A percentile compares a stretch with the other conserved stretches of the same genome.
These are phyloP conservation scores for Cynodonichthys magdalenae DNA, from an alignment of 2,797 vertebrate genomes.

Conservation along the genomic window DNA sequence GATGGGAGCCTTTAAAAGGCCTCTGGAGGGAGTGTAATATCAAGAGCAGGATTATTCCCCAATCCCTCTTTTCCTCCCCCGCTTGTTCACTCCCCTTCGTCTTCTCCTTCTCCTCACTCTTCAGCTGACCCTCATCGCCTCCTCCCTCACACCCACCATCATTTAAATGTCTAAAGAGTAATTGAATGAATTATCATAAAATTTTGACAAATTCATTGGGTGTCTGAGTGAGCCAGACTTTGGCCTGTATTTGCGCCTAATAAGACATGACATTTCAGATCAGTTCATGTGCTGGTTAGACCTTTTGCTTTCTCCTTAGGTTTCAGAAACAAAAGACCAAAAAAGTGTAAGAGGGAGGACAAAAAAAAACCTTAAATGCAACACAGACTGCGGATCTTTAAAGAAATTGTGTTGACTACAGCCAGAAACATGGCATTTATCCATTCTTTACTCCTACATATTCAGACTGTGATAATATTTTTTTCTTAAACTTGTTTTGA, in stretches of 20 bases:
- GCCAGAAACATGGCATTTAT: conserved; percentile 65
- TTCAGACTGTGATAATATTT: conserved; percentile 62
- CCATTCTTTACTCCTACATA: conserved; percentile 66
- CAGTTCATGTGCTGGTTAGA: conserved; percentile 88
- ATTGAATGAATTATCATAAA: conserved; percentile 96
- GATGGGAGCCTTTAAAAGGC: conserved; percentile 87
- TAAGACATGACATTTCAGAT: conserved; percentile 94
- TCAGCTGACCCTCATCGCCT: conserved; percentile 67
- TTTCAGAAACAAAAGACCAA: conserved; percentile 78
- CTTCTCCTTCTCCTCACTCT: conserved; percentile 63
- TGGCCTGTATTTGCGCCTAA: conserved; percentile 85
- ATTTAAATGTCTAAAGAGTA: conserved; percentile 94
- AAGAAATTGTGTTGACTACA: conserved; percentile 46
- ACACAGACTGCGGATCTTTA: conserved; percentile 54
- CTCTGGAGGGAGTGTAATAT: conserved; percentile 90
- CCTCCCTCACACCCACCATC: conserved; percentile 76
- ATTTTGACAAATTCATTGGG: conserved; percentile 94
- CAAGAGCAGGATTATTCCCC: conserved; percentile 88
- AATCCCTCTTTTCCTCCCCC: conserved; percentile 73
- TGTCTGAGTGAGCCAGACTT: conserved; percentile 76
- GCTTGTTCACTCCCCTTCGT: conserved; percentile 51
- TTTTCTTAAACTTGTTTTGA: conserved; percentile 66
- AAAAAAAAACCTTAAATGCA: conserved; percentile 53
- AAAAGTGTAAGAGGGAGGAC: conserved; percentile 56
- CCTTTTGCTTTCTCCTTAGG: conserved; percentile 76